Conservation (phyloP, 30 jellyfish, hydroid and myxozoan genomes). For the Chironex yamaguchii region DNA sequence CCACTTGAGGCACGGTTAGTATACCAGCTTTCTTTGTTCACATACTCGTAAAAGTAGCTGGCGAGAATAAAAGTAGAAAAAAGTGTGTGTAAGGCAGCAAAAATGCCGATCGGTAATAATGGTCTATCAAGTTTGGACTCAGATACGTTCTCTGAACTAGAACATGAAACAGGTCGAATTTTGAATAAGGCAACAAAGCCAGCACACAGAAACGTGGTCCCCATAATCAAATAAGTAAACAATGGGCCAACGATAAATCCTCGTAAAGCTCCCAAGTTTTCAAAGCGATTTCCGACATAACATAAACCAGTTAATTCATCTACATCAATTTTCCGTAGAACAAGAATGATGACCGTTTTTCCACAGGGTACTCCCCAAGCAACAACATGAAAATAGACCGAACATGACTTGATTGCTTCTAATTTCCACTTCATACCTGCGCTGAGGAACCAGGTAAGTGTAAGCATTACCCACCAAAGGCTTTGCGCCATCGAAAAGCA, state of each 20-base stretch:
- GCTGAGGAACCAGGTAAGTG: constrained; percentile 87
- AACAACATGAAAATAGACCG: constrained; percentile 84
- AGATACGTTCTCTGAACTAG: constrained; percentile 31
- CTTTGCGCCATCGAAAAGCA: constrained; percentile 94
- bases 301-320: constrained; percentile 96
- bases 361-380: constrained; percentile 99
- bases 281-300: constrained; percentile 94
- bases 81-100: constrained; percentile 85
- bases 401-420: constrained; percentile 74
- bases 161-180: constrained; percentile 75
- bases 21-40: constrained; percentile 87
- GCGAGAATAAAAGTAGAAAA: constrained; percentile 87
- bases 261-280: constrained; percentile 88
- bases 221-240: constrained; percentile 91
- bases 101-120: constrained; percentile 76
- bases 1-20: constrained; percentile 86
- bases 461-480: constrained; percentile 98
- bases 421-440: constrained; percentile 94
- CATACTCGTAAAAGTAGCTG: constrained; percentile 93
- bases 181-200: constrained; percentile 84
- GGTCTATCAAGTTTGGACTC: constrained; percentile 70
- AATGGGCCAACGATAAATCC: constrained; percentile 95
- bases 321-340: constrained; percentile 91
- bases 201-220: constrained; percentile 85
- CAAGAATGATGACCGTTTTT: constrained; percentile 82